Evolutionary conservation across 2,797 vertebrate genomes (phyloP).

Genomic region (Hyperoplus lanceolatus): DNA sequence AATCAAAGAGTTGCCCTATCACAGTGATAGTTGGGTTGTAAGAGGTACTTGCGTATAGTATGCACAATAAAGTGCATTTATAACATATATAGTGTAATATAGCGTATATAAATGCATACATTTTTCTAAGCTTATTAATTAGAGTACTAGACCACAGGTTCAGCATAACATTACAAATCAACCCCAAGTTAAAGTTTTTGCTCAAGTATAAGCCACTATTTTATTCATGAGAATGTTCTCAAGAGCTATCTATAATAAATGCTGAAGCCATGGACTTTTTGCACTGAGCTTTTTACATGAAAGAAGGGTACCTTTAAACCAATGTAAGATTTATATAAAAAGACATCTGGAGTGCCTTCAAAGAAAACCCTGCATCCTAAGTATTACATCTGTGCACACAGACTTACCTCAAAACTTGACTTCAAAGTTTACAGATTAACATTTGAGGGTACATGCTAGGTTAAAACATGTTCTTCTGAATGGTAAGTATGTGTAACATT

Average conservation of each 20-base stretch:
- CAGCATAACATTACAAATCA: conserved; percentile 47
- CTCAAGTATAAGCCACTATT: conserved; percentile 64
- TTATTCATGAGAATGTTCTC: conserved; percentile 78
- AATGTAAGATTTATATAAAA: conserved; percentile 83
- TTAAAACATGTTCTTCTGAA: conserved; percentile 66
- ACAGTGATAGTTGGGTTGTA: too few species aligned
- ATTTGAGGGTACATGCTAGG: conserved; percentile 73
- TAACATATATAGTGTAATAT: too few species aligned
- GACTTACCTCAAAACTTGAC: conserved; percentile 79
- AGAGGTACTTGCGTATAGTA: too few species aligned
- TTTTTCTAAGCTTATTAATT: conserved; percentile 27
- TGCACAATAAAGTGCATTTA: too few species aligned
- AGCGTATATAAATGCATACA: background rate
- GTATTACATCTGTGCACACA: conserved; percentile 80
- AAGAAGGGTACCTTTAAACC: conserved; percentile 83
- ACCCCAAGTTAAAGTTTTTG: conserved; percentile 65
- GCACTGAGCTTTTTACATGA: conserved; percentile 83
- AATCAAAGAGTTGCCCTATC: too few species aligned
- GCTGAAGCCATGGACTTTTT: conserved; percentile 79
- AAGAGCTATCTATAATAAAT: conserved; percentile 81
- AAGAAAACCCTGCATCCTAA: conserved; percentile 83
- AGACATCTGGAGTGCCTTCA: conserved; percentile 83
- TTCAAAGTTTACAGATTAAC: conserved; percentile 84
- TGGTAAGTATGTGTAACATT: conserved; percentile 49
- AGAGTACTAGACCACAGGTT: conserved; percentile 28